Percentiles rank a stretch among this genome's conserved stretches.
Conservation (phyloP, 2,113 vertebrate species). For the Macaca mulatta region DNA sequence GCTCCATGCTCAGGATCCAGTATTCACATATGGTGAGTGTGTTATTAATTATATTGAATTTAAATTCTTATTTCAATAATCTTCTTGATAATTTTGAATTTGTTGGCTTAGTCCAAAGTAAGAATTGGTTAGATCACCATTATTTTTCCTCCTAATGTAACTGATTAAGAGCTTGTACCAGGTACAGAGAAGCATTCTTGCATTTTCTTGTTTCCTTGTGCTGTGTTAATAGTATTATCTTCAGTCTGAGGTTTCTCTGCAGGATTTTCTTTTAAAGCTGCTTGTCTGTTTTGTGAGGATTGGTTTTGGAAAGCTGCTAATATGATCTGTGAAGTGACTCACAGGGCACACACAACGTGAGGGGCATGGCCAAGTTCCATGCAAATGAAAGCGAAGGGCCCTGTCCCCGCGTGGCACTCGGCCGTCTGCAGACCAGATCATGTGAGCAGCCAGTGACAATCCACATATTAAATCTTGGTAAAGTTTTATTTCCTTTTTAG, state of each 20-base stretch:
- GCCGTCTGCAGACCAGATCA: background rate
- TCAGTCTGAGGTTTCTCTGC: background rate
- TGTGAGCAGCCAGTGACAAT: background rate
- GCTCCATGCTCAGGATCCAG: background rate
- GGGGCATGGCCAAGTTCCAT: background rate
- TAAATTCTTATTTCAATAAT: background rate
- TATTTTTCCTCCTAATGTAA: background rate
- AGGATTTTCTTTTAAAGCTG: background rate
- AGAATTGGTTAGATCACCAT: background rate
- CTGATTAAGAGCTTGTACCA: background rate
- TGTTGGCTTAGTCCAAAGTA: background rate
- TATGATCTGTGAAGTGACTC: background rate
- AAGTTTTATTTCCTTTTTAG: background rate
- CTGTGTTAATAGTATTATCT: background rate
- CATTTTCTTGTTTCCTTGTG: background rate
- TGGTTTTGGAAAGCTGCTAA: background rate
- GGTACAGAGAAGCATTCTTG: background rate
- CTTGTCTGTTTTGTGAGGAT: background rate
- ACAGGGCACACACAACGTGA: background rate
- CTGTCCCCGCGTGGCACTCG: background rate
- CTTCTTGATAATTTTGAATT: constrained; percentile 6
- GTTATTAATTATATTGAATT: background rate
- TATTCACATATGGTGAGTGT: background rate
- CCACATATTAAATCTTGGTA: background rate
- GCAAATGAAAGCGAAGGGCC: background rate